Base-by-base conservation (phyloP, 2,888 invertebrate species). In the Balanococcus diminutus region DNA sequence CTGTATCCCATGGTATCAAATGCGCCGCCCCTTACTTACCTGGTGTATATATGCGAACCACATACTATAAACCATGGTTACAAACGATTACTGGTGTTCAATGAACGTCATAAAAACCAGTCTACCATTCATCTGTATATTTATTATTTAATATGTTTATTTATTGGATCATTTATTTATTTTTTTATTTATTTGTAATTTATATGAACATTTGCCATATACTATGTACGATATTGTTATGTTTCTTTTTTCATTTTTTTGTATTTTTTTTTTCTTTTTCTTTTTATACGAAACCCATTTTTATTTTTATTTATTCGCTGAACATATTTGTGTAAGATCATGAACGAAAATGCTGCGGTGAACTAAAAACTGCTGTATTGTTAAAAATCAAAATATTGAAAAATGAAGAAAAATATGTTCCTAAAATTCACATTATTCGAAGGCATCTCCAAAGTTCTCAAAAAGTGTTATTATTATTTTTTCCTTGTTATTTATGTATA, bases 1-100 rank as follows among this genome's bases (percentile, higher is more conserved):
- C 97, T 0, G 97, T 97, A 0, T 97, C 96, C 8, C 97, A 97
- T 89, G 97, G 97, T n/a, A 97, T 97, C 88, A 96, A 96, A 89
- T 97, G 97, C 89, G 97, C 97, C 0, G 95, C 96, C 3, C 96
- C 97, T 0, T 96, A 96, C 91, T 91, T 97, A 32, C 97, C 97
- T 0, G 97, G 97, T 11, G 96, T 97, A 51, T 97, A 97, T 90
- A 97, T 97, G 97, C 92, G 96, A 88, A 97, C 97, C 87, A 95
- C 96, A 0, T 96, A 92, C 90, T 97, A 96, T 90, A 96, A 96
- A 89, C 96, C 96, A 0, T 97, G 97, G 97, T 92, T 97, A 87
- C 94, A 94, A 89, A 94, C 94, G 88, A 94, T 96, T 88, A 96
- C 96, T n/a, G 95, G 95, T 56, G 93, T 95, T 61, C 87, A 87